Evolutionary conservation across 2,888 invertebrate species (phyloP), one percentile per base, ranked within the genome.

Genomic region (Leptogaster cylindrica): DNA sequence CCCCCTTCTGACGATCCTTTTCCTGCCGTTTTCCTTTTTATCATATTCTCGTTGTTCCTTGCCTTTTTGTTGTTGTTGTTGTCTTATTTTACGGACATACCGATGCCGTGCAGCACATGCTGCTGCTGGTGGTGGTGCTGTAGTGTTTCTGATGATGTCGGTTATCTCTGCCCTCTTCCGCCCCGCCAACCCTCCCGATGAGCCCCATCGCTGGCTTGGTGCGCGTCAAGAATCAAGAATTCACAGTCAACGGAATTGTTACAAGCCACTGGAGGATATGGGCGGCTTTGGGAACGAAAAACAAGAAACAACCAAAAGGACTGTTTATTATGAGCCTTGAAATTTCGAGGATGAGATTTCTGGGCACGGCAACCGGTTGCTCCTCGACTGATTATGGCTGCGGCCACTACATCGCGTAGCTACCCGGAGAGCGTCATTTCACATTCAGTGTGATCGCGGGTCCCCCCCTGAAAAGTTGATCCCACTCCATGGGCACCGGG

Each of bases 1-100:
- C 61, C 61, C 63, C 63, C 63, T 48, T 48, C 48, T 31, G 48
- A 48, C 31, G 48, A 64, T 64, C 63, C 63, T 64, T 64, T 64
- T 64, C 48, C 63, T 64, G 63, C 44, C 63, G 44, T 55, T 55
- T 12, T 55, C 55, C 55, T 55, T 52, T 52, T 41, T 61, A 41
- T 61, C 61, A 25, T 39, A 25, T 46, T 41, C 16, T 28, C 5
- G n/a, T 8, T n/a, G n/a, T n/a, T n/a, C n/a, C n/a, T n/a, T n/a
- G n/a, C n/a, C n/a, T n/a, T n/a, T n/a, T n/a, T n/a, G n/a, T n/a
- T n/a, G n/a, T n/a, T n/a, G n/a, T n/a, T n/a, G n/a, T n/a, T n/a
- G n/a, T n/a, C n/a, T n/a, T n/a, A n/a, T n/a, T n/a, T n/a, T n/a
- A n/a, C n/a, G n/a, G n/a, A 25, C 46, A 46, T 46, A 23, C 20